A percentile compares a stretch with the other conserved stretches of the same genome.
These are phyloP conservation scores for Coregonus sp. DNA, from an alignment of 2,797 vertebrate genomes.

Conservation along the genomic window DNA sequence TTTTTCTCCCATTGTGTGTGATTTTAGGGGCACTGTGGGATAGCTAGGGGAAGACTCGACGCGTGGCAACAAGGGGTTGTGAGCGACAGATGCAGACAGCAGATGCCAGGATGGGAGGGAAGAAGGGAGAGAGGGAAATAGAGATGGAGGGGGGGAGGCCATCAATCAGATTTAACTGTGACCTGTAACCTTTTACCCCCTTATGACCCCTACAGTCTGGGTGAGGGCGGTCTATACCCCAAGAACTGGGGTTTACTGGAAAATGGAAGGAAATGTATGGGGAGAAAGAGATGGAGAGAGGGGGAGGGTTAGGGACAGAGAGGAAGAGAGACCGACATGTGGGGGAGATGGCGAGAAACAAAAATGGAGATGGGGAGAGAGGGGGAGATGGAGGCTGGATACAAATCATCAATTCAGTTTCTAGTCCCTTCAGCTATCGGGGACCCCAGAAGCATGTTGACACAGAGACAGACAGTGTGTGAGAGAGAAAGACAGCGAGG, in stretches of 20 bases:
- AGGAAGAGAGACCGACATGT: neutral
- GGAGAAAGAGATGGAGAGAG: constrained; percentile 14
- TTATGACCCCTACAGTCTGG: neutral
- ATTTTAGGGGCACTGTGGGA: constrained; percentile 61
- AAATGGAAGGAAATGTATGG: constrained; percentile 2
- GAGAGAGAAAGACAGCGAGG: neutral
- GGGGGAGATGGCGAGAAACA: constrained; percentile 8
- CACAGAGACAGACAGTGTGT: constrained; percentile 9
- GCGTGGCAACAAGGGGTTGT: constrained; percentile 61
- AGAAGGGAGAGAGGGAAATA: neutral
- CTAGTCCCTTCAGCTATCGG: neutral
- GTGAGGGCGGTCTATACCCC: neutral
- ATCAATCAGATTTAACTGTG: constrained; percentile 41
- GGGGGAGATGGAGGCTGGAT: no score
- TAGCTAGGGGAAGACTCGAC: constrained; percentile 48
- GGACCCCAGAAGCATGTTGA: constrained; percentile 29
- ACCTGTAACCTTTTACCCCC: neutral
- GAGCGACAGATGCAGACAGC: constrained; percentile 55
- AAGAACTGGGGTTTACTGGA: neutral
- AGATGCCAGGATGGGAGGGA: constrained; percentile 53
- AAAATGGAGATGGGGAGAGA: constrained; percentile 4
- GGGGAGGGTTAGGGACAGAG: constrained; percentile 5
- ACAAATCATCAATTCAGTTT: neutral
- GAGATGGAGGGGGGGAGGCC: neutral
- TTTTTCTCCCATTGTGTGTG: neutral